Evolutionary conservation across 2,888 invertebrate species (phyloP).

Genomic region (Pheosia tremula): DNA sequence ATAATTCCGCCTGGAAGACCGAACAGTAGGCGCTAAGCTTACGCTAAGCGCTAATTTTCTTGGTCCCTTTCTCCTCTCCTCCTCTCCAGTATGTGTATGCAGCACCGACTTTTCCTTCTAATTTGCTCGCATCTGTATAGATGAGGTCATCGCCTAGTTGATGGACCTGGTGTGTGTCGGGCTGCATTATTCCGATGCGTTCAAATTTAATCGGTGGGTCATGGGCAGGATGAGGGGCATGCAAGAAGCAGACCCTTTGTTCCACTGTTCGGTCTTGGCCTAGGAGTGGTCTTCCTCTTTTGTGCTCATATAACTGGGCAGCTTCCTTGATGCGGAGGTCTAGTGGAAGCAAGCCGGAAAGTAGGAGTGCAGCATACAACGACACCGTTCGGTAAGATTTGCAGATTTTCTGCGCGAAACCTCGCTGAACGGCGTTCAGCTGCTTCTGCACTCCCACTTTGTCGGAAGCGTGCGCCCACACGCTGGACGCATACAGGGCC

Average conservation of each 20-base stretch:
- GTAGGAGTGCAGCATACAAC: not conserved
- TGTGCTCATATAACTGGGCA: too few relatives aligned
- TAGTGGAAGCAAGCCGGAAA: not conserved
- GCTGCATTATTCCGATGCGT: not conserved
- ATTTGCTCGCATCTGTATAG: not conserved
- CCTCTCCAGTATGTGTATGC: not conserved
- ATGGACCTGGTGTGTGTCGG: too few relatives aligned
- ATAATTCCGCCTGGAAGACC: too few relatives aligned
- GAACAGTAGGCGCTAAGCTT: too few relatives aligned
- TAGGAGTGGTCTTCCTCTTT: too few relatives aligned
- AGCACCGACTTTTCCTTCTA: not conserved
- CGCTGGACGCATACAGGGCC: not conserved
- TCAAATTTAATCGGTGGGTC: too few relatives aligned
- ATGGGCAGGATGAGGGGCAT: too few relatives aligned
- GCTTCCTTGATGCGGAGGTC: not conserved
- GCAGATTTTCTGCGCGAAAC: not conserved
- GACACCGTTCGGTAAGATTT: not conserved
- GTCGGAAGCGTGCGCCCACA: slow-evolving; percentile 10
- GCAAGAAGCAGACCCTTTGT: too few relatives aligned
- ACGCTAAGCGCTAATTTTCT: not conserved
- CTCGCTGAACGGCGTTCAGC: not conserved
- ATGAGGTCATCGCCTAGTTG: not conserved
- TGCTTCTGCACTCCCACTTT: slow-evolving; percentile 5
- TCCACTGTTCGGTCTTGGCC: too few relatives aligned
- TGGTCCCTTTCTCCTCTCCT: not conserved